These are phyloP conservation scores for Nomia melanderi DNA, from an alignment of 1,140 invertebrate species.

Conservation along the genomic window DNA sequence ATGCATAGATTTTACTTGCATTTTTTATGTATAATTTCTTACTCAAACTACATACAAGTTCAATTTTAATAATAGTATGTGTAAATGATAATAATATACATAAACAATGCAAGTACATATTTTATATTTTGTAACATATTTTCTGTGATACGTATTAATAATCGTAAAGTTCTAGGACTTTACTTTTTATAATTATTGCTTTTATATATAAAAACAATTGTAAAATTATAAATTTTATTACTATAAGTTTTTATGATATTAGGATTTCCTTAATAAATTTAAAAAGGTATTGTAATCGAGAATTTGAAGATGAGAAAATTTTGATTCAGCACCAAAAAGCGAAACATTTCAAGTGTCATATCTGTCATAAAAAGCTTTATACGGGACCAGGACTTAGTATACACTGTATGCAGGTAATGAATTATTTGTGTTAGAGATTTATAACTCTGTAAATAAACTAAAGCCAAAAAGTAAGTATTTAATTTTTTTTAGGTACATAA, in stretches of 20 bases:
- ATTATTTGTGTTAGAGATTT: not conserved
- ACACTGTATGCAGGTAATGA: conserved; percentile 98
- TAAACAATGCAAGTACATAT: too few relatives aligned
- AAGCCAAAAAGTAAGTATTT: conserved; percentile 16
- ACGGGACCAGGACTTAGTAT: conserved; percentile 99
- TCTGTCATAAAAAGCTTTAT: conserved; percentile 99
- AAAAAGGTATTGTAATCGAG: conserved; percentile 98
- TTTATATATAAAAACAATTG: too few relatives aligned
- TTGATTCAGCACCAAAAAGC: conserved; percentile 99
- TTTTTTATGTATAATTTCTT: too few relatives aligned
- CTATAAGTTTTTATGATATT: not conserved
- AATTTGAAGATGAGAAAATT: conserved; percentile 99
- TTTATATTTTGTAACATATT: too few relatives aligned
- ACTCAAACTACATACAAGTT: too few relatives aligned
- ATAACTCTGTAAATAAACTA: not conserved
- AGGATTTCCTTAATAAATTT: conserved; percentile 77
- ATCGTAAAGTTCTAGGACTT: too few relatives aligned
- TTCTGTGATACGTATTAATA: too few relatives aligned
- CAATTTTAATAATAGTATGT: too few relatives aligned
- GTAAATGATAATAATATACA: too few relatives aligned
- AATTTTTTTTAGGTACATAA: conserved; percentile 93
- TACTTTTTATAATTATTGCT: too few relatives aligned
- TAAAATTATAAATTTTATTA: too few relatives aligned
- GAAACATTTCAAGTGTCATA: conserved; percentile 99
- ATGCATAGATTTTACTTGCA: too few relatives aligned